phyloP scores from a whole-genome alignment of 2,888 invertebrate species.

The Heteromurus nitidus region DNA sequence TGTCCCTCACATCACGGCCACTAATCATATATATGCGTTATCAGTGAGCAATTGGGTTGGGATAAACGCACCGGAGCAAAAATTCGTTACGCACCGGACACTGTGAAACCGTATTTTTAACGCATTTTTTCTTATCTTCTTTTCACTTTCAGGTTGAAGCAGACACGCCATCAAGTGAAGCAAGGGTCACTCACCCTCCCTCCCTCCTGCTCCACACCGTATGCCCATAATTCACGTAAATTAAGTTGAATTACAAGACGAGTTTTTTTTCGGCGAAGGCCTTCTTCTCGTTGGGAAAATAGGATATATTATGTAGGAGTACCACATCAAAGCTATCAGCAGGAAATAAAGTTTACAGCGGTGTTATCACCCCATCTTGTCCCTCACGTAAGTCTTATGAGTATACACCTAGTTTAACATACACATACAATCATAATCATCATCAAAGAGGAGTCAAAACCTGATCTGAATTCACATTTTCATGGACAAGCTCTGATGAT shows the following conservation, averaged over 20 bases:
- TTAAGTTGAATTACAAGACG: neutral
- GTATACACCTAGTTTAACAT: no score
- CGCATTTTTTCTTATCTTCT: no score
- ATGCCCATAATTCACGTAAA: neutral
- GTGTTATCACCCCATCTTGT: conserved; percentile 31
- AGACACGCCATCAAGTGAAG: no score
- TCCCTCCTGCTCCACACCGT: neutral
- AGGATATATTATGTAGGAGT: no score
- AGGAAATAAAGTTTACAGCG: conserved; percentile 13
- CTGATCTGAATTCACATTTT: conserved; percentile 54
- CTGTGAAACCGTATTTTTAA: no score
- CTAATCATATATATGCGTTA: no score
- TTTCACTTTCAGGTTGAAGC: no score
- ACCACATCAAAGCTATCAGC: conserved; percentile 36
- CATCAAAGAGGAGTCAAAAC: conserved; percentile 40
- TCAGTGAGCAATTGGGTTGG: no score
- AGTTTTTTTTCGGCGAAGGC: neutral
- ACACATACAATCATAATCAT: conserved; percentile 28
- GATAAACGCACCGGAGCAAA: no score
- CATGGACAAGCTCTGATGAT: conserved; percentile 17
- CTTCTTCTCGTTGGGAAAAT: neutral
- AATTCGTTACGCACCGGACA: no score
- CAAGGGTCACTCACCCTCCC: neutral
- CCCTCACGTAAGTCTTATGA: no score
- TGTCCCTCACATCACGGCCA: no score